phyloP scores from a whole-genome alignment of 2,888 invertebrate genomes.

The Troglohyphantes excavatus region DNA sequence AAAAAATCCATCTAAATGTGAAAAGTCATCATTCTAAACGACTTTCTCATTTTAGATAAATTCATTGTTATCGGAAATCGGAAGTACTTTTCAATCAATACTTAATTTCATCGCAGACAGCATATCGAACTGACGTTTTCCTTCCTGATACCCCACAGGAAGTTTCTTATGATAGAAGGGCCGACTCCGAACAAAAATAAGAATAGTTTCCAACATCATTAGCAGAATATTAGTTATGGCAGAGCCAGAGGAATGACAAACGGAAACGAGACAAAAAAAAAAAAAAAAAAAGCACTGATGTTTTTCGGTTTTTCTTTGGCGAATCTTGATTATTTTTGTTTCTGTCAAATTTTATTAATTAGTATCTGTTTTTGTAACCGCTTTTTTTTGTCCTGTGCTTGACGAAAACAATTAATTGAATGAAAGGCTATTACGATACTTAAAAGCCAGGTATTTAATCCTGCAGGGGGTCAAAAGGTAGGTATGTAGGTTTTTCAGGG shows the following conservation, averaged over 20 bases:
- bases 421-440: too few relatives aligned
- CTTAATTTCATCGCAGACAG: background rate
- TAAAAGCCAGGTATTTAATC: too few relatives aligned
- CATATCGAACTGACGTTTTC: background rate
- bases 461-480: too few relatives aligned
- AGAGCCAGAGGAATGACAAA: background rate
- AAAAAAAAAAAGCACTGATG: too few relatives aligned
- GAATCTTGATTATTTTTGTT: too few relatives aligned
- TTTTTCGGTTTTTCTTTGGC: too few relatives aligned
- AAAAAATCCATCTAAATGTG: too few relatives aligned
- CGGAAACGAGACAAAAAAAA: background rate
- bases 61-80: background rate
- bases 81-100: constrained; percentile 3
- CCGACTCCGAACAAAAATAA: background rate
- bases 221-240: background rate
- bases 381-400: too few relatives aligned
- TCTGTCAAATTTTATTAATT: too few relatives aligned
- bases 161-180: background rate
- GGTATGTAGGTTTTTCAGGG: too few relatives aligned
- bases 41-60: background rate
- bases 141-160: background rate
- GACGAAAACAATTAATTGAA: too few relatives aligned
- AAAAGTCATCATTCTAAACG: background rate
- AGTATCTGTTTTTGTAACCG: too few relatives aligned
- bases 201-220: background rate